phyloP scores from a whole-genome alignment of 2,113 vertebrate species.

The Pholis gunnellus region DNA sequence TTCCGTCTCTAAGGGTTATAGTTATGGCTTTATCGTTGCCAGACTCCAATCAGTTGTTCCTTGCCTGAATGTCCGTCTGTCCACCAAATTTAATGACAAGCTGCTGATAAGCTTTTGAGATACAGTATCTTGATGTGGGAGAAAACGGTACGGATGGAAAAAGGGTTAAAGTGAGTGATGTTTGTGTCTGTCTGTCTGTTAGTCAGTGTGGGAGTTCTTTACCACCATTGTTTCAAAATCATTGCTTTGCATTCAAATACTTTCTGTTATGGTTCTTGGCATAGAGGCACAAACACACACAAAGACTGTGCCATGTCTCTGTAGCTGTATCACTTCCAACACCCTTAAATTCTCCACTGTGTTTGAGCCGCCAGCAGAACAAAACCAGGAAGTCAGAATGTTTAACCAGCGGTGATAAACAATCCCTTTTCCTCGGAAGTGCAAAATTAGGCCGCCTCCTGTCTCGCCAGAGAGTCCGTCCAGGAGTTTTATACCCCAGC shows the following conservation, averaged over 20 bases:
- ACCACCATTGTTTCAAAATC: slow-evolving; percentile 21
- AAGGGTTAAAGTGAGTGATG: not conserved
- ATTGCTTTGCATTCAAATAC: slow-evolving; percentile 22
- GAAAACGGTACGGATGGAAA: not conserved
- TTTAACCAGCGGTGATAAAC: slow-evolving; percentile 79
- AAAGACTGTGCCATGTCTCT: not conserved
- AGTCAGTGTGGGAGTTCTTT: not conserved
- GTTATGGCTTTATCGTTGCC: not conserved
- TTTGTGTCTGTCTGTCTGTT: slow-evolving; percentile 29
- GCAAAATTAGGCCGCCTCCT: slow-evolving; percentile 74
- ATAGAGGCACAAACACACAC: not conserved
- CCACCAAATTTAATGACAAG: not conserved
- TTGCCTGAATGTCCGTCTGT: slow-evolving; percentile 1
- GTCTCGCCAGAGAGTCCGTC: slow-evolving; percentile 61
- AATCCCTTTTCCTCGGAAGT: slow-evolving; percentile 74
- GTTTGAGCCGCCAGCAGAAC: slow-evolving; percentile 64
- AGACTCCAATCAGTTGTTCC: slow-evolving; percentile 19
- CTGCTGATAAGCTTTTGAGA: slow-evolving; percentile 10
- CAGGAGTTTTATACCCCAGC: slow-evolving; percentile 15
- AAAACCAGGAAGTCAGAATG: slow-evolving; percentile 82
- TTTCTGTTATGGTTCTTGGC: not conserved
- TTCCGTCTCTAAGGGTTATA: slow-evolving; percentile 18
- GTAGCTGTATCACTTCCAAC: slow-evolving; percentile 49
- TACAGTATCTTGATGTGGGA: not conserved
- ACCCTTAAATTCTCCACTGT: slow-evolving; percentile 38